Percentiles rank a stretch among this genome's conserved stretches.
Evolutionary conservation across 64 coral and sea anemone species (phyloP).

Genomic region (Pocillopora damicornis): DNA sequence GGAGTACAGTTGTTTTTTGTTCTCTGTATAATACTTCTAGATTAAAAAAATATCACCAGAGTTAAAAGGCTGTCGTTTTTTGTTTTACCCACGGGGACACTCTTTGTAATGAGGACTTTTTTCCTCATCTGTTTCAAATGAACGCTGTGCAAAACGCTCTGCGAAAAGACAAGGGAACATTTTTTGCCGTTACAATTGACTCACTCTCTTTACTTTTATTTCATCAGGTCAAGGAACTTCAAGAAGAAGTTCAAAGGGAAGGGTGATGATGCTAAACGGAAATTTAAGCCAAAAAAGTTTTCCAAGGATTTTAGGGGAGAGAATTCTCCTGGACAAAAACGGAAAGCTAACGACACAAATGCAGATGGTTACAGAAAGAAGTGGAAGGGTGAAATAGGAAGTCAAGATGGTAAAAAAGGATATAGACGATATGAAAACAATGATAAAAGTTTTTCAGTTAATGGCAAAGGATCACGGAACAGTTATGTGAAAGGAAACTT

Average conservation of each 20-base stretch:
- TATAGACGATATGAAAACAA: neutral
- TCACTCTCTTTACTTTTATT: neutral
- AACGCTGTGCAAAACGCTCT: too few relatives aligned
- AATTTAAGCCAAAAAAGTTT: slow-evolving; percentile 29
- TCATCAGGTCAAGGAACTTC: slow-evolving; percentile 7
- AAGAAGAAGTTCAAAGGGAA: slow-evolving; percentile 33
- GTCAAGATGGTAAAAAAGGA: slow-evolving; percentile 7
- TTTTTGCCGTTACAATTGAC: too few relatives aligned
- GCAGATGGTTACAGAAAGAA: neutral
- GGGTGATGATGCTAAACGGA: slow-evolving; percentile 9
- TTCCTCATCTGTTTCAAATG: neutral
- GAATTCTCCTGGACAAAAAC: neutral
- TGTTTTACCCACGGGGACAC: neutral
- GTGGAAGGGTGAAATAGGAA: slow-evolving; percentile 1
- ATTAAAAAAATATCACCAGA: neutral
- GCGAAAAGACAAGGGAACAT: too few relatives aligned
- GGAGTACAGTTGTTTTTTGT: neutral
- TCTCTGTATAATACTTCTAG: neutral
- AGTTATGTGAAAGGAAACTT: neutral
- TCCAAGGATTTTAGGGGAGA: neutral
- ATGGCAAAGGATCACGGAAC: slow-evolving; percentile 22
- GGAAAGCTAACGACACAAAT: neutral
- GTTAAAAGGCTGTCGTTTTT: neutral
- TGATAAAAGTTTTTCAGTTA: slow-evolving; percentile 10
- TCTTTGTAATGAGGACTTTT: neutral